Percentiles rank a stretch among this genome's conserved stretches.
Conservation (phyloP, 2,888 invertebrate genomes). For the Drosophila nr. perissopoda region DNA sequence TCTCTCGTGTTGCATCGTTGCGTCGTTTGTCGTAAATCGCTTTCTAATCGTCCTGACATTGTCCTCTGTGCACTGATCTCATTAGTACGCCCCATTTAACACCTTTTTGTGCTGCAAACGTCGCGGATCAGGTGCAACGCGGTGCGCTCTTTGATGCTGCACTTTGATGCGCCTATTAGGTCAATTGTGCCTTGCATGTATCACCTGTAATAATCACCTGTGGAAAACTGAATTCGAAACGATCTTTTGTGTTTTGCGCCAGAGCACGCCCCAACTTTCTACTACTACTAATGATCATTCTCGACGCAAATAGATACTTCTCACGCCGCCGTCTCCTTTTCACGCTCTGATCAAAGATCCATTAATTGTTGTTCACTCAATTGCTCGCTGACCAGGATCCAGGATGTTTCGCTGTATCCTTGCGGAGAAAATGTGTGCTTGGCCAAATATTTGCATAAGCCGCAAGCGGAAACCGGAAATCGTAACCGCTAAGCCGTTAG, state of each 20-base stretch:
- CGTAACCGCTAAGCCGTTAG: conserved; percentile 34
- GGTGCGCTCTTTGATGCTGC: conserved; percentile 44
- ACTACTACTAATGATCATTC: conserved; percentile 50
- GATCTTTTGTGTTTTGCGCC: conserved; percentile 42
- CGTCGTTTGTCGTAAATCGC: conserved; percentile 55
- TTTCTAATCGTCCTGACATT: conserved; percentile 51
- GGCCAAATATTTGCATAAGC: conserved; percentile 74
- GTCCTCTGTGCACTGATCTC: conserved; percentile 73
- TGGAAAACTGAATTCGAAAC: conserved; percentile 24
- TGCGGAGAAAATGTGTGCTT: conserved; percentile 15
- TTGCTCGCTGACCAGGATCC: conserved; percentile 35
- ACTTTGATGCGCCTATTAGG: conserved; percentile 20
- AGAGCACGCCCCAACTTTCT: conserved; percentile 40
- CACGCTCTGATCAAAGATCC: conserved; percentile 74
- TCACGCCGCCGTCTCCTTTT: conserved; percentile 40
- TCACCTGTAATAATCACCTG: conserved; percentile 23
- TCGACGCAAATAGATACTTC: conserved; percentile 18
- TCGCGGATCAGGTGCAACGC: conserved; percentile 47
- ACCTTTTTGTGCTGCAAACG: conserved; percentile 66
- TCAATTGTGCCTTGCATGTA: conserved; percentile 22
- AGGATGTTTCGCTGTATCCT: conserved; percentile 5
- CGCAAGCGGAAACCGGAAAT: conserved; percentile 69
- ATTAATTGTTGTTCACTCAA: conserved; percentile 59
- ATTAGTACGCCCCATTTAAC: conserved; percentile 84
- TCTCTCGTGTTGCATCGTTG: conserved; percentile 10